Conservation (phyloP, 2,113 vertebrate genomes). For the Thomomys bottae region DNA sequence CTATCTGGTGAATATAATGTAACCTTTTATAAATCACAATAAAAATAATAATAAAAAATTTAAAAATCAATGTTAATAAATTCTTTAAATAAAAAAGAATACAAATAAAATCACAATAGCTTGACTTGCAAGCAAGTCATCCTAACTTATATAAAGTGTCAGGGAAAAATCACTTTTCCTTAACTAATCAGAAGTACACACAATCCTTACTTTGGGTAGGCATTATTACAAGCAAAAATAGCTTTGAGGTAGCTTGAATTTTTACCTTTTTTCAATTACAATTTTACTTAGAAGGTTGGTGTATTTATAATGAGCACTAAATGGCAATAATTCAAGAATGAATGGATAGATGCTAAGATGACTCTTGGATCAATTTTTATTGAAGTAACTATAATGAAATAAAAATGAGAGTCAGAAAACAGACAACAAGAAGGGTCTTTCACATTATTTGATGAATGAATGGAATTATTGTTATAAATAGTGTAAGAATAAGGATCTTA, state of each 20-base stretch:
- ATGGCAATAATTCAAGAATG: conserved; percentile 35
- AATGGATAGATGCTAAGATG: neutral
- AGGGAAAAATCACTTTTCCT: conserved; percentile 59
- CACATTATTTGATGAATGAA: neutral
- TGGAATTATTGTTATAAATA: neutral
- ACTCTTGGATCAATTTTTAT: conserved; percentile 11
- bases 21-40: too few relatives aligned
- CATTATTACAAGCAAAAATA: conserved; percentile 48
- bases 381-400: neutral
- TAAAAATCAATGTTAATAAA: too few relatives aligned
- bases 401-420: neutral
- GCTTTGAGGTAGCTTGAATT: conserved; percentile 60
- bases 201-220: conserved; percentile 6
- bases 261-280: conserved; percentile 15
- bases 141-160: conserved; percentile 2
- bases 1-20: too few relatives aligned
- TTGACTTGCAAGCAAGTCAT: conserved; percentile 20
- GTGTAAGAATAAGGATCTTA: neutral
- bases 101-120: conserved; percentile 64
- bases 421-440: neutral
- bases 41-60: too few relatives aligned
- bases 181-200: conserved; percentile 54
- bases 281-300: neutral
- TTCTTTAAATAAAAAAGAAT: conserved; percentile 42
- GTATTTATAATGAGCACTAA: neutral